Conservation (phyloP, 2,797 vertebrate genomes). For the Coracias cyanogaster region DNA sequence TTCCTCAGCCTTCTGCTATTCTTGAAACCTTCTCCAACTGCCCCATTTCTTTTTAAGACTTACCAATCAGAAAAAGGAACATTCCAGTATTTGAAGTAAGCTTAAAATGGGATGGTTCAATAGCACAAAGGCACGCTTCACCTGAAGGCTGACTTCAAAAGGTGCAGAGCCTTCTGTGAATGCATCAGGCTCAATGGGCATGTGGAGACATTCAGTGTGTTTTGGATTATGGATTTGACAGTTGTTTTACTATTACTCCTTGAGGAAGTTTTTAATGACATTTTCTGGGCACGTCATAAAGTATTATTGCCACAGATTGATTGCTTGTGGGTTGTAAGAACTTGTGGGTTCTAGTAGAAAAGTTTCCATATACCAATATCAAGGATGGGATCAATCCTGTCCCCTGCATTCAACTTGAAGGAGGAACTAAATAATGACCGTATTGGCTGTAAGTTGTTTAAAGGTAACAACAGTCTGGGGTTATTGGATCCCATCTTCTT, state of each 20-base stretch:
- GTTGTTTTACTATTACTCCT: not conserved
- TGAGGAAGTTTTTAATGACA: not conserved
- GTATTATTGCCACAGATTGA: not conserved
- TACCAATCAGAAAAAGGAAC: not conserved
- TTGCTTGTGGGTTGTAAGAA: too few species aligned
- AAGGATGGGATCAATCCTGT: not conserved
- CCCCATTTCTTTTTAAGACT: slow-evolving; percentile 1
- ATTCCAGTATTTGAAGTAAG: not conserved
- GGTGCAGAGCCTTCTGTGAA: not conserved
- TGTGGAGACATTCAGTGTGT: not conserved
- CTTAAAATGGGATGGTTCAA: not conserved
- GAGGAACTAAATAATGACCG: not conserved
- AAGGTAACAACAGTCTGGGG: fast-evolving
- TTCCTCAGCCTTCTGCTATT: not conserved
- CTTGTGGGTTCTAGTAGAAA: not conserved
- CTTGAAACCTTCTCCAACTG: not conserved
- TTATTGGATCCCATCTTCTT: not conserved
- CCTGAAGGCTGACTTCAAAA: slow-evolving; percentile 6
- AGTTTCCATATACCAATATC: not conserved
- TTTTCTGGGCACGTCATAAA: not conserved
- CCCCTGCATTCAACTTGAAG: not conserved
- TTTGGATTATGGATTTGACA: not conserved
- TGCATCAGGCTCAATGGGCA: not conserved
- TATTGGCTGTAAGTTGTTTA: not conserved
- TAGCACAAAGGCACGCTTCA: not conserved